Evolutionary conservation across 2,888 invertebrate species (phyloP), one percentile per base, ranked within the genome.

Genomic region (Nycteola revayana): DNA sequence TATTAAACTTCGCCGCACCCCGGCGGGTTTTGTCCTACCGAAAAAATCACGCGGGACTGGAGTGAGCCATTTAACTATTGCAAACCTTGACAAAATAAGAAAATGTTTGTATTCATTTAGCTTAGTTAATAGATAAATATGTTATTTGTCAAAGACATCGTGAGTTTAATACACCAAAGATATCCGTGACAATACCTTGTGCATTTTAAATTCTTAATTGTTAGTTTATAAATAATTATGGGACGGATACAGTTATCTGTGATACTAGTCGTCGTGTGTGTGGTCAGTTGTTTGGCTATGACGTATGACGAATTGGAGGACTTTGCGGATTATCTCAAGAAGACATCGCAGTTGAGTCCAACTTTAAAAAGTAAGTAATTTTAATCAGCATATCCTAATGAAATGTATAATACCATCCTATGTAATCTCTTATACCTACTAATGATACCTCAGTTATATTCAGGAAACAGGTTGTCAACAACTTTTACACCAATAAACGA

Each of bases 1-100:
- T 88, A 87, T 81, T 83, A 87, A 72, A 77, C 77, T 70, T 77
- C 63, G 70, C 74, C 72, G 73, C 71, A 68, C 74, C 70, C 69
- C 63, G 70, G 75, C 75, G 75, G 70, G 71, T 77, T 87, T 85
- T 82, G 78, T 87, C 73, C 52, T 55, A 60, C 61, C 60, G 65
- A 72, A 79, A 82, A 82, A 82, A 78, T 71, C 70, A 58, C 57
- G 61, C 69, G 55, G 60, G 48, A 57, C 55, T 57, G 54, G 59
- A 66, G 60, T 63, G 50, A 63, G 51, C 30, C n/a, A 41, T 3
- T 28, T 31, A 32, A 32, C 35, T 34, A 27, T 26, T 27, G 28
- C 41, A 41, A 28, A 20, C 35, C 40, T 34, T 26, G 33, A 43
- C 43, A 48, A 42, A 37, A 48, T 45, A 51, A 46, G 31, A 47